These are phyloP conservation scores for Boloria euphrosyne DNA, from an alignment of 2,888 invertebrate species.

Conservation along the genomic window DNA sequence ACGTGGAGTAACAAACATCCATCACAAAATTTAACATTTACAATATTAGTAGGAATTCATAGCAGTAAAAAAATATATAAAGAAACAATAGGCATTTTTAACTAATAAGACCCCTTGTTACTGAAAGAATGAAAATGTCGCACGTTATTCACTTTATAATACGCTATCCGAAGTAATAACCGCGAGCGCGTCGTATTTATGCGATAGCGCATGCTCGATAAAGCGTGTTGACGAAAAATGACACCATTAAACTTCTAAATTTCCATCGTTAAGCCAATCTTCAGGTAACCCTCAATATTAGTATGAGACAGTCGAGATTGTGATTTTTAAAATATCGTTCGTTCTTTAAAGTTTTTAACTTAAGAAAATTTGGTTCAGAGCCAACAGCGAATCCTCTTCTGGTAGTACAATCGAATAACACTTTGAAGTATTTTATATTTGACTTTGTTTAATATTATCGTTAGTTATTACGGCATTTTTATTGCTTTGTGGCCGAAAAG, in stretches of 20 bases:
- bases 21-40: too few relatives aligned
- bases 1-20: too few relatives aligned
- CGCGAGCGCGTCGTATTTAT: slow-evolving; percentile 53
- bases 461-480: too few relatives aligned
- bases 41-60: too few relatives aligned
- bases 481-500: too few relatives aligned
- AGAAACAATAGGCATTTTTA: too few relatives aligned
- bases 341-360: neutral
- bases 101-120: too few relatives aligned
- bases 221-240: slow-evolving; percentile 68
- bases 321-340: neutral
- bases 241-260: slow-evolving; percentile 64
- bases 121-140: neutral
- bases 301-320: neutral
- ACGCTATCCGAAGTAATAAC: slow-evolving; percentile 34
- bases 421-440: slow-evolving; percentile 16
- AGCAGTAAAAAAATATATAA: too few relatives aligned
- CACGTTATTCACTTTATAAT: slow-evolving; percentile 2
- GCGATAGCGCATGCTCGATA: slow-evolving; percentile 63
- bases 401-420: slow-evolving; percentile 30
- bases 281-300: slow-evolving; percentile 5
- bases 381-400: slow-evolving; percentile 15
- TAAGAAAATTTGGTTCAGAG: slow-evolving; percentile 24
- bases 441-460: too few relatives aligned
- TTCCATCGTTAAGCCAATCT: slow-evolving; percentile 47